phyloP scores from a whole-genome alignment of 2,113 vertebrate species.

The Myrmophylax atrothorax region DNA sequence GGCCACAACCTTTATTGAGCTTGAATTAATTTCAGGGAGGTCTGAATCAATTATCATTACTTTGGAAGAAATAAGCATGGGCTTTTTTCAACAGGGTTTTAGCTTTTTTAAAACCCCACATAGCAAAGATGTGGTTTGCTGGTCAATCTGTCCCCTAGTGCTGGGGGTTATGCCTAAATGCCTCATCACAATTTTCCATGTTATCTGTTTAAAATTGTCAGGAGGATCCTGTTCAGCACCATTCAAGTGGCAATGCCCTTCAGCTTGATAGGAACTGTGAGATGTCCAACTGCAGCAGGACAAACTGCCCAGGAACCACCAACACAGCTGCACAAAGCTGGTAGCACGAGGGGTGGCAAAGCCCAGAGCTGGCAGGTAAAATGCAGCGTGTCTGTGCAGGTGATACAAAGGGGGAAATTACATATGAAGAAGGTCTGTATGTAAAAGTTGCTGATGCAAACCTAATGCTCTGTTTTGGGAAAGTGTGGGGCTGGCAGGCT shows the following conservation, averaged over 20 bases:
- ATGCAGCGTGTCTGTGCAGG: not conserved
- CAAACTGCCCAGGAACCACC: not conserved
- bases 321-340: not conserved
- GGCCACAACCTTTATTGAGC: not conserved
- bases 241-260: not conserved
- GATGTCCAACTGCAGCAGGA: not conserved
- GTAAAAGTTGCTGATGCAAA: not conserved
- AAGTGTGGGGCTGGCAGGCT: not conserved
- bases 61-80: not conserved
- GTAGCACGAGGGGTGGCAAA: not conserved
- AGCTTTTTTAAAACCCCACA: not conserved
- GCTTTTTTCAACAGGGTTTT: not conserved
- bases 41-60: constrained; percentile 5
- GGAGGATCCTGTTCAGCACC: not conserved
- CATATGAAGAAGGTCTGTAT: not conserved
- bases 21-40: not conserved
- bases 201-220: not conserved
- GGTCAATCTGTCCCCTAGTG: not conserved
- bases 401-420: not conserved
- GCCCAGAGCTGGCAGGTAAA: not conserved
- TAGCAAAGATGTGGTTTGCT: not conserved
- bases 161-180: not conserved
- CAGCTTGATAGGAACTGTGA: not conserved
- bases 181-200: not conserved
- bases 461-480: not conserved